Base-by-base conservation (phyloP, 2,888 invertebrate species). In the Lottia gigantea region DNA sequence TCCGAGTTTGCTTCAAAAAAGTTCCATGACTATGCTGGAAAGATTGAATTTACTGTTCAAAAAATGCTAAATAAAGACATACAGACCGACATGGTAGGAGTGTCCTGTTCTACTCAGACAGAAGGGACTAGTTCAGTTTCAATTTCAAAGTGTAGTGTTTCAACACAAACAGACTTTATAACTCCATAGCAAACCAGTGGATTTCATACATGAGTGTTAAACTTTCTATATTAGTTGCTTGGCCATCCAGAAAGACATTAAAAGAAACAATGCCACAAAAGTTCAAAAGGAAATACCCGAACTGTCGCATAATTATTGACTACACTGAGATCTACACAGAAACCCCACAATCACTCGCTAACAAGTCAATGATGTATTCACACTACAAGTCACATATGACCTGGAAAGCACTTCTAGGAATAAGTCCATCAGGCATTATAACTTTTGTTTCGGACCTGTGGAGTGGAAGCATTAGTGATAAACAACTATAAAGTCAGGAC, bases 281-380 rank as follows among this genome's bases (percentile, higher is more conserved):
- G 3, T 78, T 78, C 47, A 68, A 64, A n/a, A 45, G 55, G 14
- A 66, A 67, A 45, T 76, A 71, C 61, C 73, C 74, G 1, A 68
- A 64, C 12, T 68, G 68, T 14, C 26, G 76, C 19, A 73, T 78
- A 0, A 72, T 77, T 26, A 62, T 77, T 26, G 78, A 78, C 72
- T 78, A 76, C 45, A 78, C 77, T 46, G 77, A 78, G 64, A 16
- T 78, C 11, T 70, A 55, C 25, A 75, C 71, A 26, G 68, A 78
- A 47, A 71, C 64, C 23, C 74, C 77, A 23, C 26, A 65, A 0
- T 74, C 75, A n/a, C 45, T 75, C 0, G 8, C 46, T 6, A 40
- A 62, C 4, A 72, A 72, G 55, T 66, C 71, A 19, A 19, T 76
- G 40, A 45, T 74, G 61, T 77, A 71, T 46, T 71, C 71, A 15